Evolutionary conservation across 1,140 invertebrate species (phyloP).

Genomic region (Diuraphis noxia): DNA sequence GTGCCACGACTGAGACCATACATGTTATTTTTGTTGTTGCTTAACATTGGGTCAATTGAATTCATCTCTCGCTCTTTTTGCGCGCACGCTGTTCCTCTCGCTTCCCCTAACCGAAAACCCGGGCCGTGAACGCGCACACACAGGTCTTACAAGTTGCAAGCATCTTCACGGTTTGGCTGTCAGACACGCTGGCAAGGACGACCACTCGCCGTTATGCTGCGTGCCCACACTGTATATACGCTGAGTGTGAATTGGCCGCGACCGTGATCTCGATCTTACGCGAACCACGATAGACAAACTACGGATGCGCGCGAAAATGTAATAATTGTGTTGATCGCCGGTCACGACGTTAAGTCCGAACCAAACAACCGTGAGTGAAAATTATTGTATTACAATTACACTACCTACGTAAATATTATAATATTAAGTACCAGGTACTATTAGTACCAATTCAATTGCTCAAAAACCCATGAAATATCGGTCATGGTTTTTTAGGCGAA

Average conservation of each 20-base stretch:
- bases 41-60: not conserved
- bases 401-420: not conserved
- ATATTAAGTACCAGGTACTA: not conserved
- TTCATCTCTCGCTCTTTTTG: not conserved
- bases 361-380: not conserved
- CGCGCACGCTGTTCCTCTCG: not conserved
- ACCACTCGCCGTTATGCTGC: not conserved
- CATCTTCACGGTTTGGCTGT: slow-evolving; percentile 43
- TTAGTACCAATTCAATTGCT: not conserved
- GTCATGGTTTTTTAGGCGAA: not conserved
- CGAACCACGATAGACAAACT: no score
- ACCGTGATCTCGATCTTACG: not conserved
- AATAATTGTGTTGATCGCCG: not conserved
- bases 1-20: not conserved
- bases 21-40: not conserved
- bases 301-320: not conserved
- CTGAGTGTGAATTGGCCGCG: not conserved
- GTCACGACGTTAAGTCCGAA: not conserved
- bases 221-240: not conserved
- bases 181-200: slow-evolving; percentile 9
- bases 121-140: not conserved
- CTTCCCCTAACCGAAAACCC: not conserved
- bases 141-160: not conserved
- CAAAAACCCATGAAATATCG: not conserved
- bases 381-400: not conserved